Conservation (phyloP, 2,113 vertebrate species). For the Phocoena sinus region DNA sequence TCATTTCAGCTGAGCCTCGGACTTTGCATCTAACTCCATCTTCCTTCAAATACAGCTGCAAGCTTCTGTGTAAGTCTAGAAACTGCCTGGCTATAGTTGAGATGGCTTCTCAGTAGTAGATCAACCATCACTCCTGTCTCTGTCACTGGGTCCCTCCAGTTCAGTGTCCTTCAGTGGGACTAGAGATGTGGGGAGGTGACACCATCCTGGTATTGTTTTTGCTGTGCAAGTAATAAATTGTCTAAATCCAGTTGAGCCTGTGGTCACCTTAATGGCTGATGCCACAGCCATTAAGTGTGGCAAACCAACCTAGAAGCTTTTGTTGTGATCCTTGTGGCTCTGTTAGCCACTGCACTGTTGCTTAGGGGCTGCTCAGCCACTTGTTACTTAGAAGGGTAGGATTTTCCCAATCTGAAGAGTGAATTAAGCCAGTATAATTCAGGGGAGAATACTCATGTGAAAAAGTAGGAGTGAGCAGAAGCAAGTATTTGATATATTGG, state of each 20-base stretch:
- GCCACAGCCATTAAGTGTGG: not conserved
- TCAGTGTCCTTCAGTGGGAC: not conserved
- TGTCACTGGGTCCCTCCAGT: not conserved
- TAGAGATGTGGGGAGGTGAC: not conserved
- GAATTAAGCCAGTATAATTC: not conserved
- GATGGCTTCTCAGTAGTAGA: not conserved
- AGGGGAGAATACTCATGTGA: not conserved
- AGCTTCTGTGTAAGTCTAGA: not conserved
- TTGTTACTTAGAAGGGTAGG: not conserved
- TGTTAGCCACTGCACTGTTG: not conserved
- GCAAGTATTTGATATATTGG: not conserved
- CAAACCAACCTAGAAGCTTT: not conserved
- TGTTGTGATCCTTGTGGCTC: not conserved
- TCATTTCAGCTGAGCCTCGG: not conserved
- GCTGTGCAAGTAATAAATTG: not conserved
- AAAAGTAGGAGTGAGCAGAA: not conserved
- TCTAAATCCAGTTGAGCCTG: not conserved
- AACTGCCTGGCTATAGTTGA: not conserved
- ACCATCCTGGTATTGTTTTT: not conserved
- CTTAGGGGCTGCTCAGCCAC: not conserved
- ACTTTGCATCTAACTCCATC: not conserved
- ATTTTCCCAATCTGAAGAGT: not conserved
- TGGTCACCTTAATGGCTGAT: not conserved
- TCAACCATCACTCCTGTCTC: not conserved
- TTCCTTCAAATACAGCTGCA: not conserved